Percentiles rank a stretch among this genome's conserved stretches.
Evolutionary conservation across 2,888 invertebrate genomes (phyloP).

Genomic region (Hemaris fuciformis): DNA sequence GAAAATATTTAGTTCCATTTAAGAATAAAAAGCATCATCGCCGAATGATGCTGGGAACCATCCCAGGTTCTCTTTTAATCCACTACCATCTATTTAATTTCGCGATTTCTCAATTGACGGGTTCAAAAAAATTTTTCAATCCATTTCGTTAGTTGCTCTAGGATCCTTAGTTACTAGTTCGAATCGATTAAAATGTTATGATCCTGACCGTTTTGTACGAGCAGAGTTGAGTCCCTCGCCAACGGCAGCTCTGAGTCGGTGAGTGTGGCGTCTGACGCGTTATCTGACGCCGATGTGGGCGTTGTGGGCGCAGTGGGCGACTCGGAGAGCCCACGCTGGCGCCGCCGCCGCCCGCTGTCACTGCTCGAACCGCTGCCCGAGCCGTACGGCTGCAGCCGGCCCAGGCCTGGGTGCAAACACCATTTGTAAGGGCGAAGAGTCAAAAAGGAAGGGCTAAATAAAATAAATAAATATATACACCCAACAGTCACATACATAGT

Average conservation of each 20-base stretch:
- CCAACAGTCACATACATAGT: no score
- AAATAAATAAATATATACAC: no score
- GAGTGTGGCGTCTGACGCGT: constrained; percentile 92
- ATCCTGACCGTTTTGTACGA: constrained; percentile 90
- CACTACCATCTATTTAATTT: no score
- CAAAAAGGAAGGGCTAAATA: no score
- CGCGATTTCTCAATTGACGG: no score
- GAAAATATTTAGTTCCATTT: not conserved
- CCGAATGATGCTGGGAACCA: no score
- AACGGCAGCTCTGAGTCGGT: constrained; percentile 92
- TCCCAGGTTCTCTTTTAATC: no score
- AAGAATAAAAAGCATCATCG: no score
- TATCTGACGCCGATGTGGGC: constrained; percentile 87
- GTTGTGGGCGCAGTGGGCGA: constrained; percentile 84
- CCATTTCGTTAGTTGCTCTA: no score
- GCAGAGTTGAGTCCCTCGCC: constrained; percentile 89
- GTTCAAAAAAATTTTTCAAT: no score
- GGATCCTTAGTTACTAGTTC: no score
- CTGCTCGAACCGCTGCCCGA: constrained; percentile 87
- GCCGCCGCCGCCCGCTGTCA: constrained; percentile 83
- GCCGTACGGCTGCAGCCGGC: constrained; percentile 92
- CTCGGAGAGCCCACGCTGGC: constrained; percentile 85
- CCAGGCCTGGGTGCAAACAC: constrained; percentile 82
- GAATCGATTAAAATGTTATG: not conserved
- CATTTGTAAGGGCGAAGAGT: constrained; percentile 18